Evolutionary conservation across 2,888 invertebrate species (phyloP).

Genomic region (Penaeus monodon): DNA sequence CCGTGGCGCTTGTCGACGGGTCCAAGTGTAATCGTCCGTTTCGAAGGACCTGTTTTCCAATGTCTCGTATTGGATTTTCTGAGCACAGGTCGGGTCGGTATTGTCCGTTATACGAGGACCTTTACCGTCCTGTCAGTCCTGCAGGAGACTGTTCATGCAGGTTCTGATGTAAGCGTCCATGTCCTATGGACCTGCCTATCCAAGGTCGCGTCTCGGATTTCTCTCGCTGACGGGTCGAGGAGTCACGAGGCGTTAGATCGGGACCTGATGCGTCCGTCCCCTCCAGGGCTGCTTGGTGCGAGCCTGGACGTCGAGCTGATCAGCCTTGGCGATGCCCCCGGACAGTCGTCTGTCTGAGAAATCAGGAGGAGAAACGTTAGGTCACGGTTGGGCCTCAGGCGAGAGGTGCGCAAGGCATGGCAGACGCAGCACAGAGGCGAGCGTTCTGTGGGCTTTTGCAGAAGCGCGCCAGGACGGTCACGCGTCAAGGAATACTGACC

Average conservation of each 20-base stretch:
- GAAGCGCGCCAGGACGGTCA: no score
- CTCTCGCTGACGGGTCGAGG: conserved; percentile 25
- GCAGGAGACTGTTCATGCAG: conserved; percentile 36
- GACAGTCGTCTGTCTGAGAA: no score
- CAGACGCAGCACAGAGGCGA: no score
- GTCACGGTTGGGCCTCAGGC: no score
- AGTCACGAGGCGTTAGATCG: conserved; percentile 21
- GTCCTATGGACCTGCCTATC: conserved; percentile 36
- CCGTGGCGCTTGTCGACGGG: neutral
- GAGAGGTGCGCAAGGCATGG: no score
- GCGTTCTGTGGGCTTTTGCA: no score
- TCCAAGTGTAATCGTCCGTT: conserved; percentile 34
- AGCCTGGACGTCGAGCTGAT: conserved; percentile 24
- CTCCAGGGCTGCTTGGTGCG: conserved; percentile 17
- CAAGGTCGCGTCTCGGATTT: conserved; percentile 46
- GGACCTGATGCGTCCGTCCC: conserved; percentile 35
- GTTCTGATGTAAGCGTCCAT: conserved; percentile 33
- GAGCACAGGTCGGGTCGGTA: conserved; percentile 3
- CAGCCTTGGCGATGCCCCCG: conserved; percentile 15
- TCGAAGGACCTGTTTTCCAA: conserved; percentile 37
- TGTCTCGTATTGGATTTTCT: conserved; percentile 33
- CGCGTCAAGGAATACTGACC: no score
- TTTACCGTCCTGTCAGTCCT: conserved; percentile 1
- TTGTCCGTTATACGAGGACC: conserved; percentile 36
- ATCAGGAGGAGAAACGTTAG: no score